Evolutionary conservation across 2,888 invertebrate species (phyloP), one percentile per base, ranked within the genome.

Genomic region (Nemoura dubitans): DNA sequence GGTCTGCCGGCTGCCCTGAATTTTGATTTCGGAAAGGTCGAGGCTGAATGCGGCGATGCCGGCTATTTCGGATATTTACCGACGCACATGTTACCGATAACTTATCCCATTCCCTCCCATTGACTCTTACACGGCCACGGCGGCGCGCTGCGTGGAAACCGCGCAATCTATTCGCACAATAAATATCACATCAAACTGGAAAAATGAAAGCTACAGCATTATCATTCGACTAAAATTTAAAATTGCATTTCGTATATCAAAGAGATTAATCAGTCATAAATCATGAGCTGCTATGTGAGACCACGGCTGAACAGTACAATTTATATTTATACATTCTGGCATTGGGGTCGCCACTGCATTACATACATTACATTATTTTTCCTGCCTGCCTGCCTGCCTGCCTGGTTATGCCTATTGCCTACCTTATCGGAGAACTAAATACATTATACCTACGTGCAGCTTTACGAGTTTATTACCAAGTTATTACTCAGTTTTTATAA

Each of bases 251-350:
- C 59, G 21, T 59, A 59, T 59, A n/a, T n/a, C n/a, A 3, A 59
- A 59, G 16, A 59, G 59, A 59, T 59, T 59, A 59, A 59, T 59
- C 59, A 59, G 59, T 59, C 59, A 59, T 59, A 59, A 59, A 59
- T 59, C 59, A 59, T 59, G 59, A 59, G 59, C 59, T 59, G 14
- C 59, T 10, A 59, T 59, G 59, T 59, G 59, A 59, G 59, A 1
- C 59, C 59, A 21, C 14, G 3, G 59, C 21, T 59, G 59, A 59
- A 21, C 59, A 59, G 59, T 14, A 59, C 59, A 59, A 59, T 59
- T 59, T 59, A 59, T 7, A 59, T 59, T 59, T 16, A 59, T 59
- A 59, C 59, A 59, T 59, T 59, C 59, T 59, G 59, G 59, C 59
- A 59, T 59, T 59, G 59, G 59, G 59, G 59, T 59, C 59, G 59